Evolutionary conservation across 2,797 vertebrate genomes (phyloP).

Genomic region (Gadopsis bispinosus): DNA sequence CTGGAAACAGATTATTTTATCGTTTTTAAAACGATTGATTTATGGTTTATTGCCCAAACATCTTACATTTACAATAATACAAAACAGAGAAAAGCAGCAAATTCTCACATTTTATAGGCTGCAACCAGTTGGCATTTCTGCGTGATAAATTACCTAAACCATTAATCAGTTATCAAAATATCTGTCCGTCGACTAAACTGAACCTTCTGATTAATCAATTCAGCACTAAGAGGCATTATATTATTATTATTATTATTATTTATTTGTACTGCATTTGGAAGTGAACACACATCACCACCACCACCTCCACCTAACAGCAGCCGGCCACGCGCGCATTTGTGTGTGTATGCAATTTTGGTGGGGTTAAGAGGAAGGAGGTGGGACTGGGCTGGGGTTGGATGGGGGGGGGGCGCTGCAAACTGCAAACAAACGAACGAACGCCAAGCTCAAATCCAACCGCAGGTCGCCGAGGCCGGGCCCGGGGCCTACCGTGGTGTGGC

Average conservation of each 20-base stretch:
- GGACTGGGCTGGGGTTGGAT: slow-evolving; percentile 12
- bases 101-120: neutral
- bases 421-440: slow-evolving; percentile 75
- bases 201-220: neutral
- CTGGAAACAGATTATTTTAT: neutral
- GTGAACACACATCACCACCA: slow-evolving; percentile 6
- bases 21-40: neutral
- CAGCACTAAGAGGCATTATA: neutral
- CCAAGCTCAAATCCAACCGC: slow-evolving; percentile 84
- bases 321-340: slow-evolving; percentile 60
- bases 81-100: slow-evolving; percentile 1
- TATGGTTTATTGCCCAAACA: neutral
- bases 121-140: neutral
- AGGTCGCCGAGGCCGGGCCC: slow-evolving; percentile 53
- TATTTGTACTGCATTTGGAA: neutral
- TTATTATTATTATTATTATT: too few species aligned
- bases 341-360: slow-evolving; percentile 52
- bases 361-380: slow-evolving; percentile 58
- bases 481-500: slow-evolving; percentile 70
- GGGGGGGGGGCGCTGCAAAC: slow-evolving; percentile 27
- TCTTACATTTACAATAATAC: neutral
- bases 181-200: neutral
- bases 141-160: neutral
- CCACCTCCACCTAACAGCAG: slow-evolving; percentile 32
- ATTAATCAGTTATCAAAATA: neutral